Conservation (phyloP, 2,888 invertebrate genomes). For the Hirtodrosophila duncani region DNA sequence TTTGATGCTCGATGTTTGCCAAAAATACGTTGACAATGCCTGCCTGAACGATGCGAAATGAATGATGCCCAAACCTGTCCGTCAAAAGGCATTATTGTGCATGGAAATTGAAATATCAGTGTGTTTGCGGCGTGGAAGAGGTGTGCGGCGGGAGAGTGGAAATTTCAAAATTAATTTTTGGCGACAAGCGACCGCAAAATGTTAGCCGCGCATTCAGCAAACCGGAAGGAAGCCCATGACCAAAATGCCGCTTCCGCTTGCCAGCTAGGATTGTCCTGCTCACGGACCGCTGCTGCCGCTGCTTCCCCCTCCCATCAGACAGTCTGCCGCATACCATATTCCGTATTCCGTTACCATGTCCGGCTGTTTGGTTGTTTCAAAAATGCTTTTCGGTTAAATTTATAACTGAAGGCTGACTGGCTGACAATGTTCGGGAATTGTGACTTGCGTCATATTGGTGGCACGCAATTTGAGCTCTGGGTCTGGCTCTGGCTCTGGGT, state of each 20-base stretch:
- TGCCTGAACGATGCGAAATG: no score
- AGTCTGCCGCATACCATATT: conserved; percentile 23
- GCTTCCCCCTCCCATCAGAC: conserved; percentile 18
- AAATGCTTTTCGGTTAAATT: conserved; percentile 9
- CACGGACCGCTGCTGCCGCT: no score
- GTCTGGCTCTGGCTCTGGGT: background rate
- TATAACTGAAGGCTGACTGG: conserved; percentile 11
- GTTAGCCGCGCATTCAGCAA: conserved; percentile 57
- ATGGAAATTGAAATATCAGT: no score
- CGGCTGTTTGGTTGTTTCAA: conserved; percentile 6
- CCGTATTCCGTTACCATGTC: conserved; percentile 2
- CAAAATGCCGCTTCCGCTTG: conserved; percentile 60
- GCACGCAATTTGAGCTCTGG: conserved; percentile 31
- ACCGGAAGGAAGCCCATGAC: conserved; percentile 61
- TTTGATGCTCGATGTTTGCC: no score
- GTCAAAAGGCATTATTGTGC: no score
- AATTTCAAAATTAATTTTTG: conserved; percentile 46
- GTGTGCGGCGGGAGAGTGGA: no score
- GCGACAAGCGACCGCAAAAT: conserved; percentile 47
- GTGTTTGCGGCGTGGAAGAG: no score
- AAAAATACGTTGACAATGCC: no score
- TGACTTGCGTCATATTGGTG: conserved; percentile 33
- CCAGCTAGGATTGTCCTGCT: conserved; percentile 15
- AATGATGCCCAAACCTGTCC: no score
- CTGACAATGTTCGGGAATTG: conserved; percentile 28